These are phyloP conservation scores for Moxostoma hubbsi DNA, from an alignment of 2,797 vertebrate species.

Conservation along the genomic window DNA sequence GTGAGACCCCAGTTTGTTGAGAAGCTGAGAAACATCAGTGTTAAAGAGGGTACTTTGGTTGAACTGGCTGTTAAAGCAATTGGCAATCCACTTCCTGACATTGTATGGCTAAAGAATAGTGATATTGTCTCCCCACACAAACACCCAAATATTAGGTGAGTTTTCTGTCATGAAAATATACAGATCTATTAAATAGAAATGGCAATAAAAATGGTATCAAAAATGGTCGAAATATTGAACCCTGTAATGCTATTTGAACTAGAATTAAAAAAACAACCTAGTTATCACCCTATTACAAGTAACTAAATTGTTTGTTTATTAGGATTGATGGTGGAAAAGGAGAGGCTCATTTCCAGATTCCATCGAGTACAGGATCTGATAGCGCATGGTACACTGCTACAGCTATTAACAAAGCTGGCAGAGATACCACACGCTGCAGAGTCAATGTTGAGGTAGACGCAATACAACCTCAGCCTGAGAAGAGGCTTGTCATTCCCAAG, in stretches of 20 bases:
- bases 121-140: conserved; percentile 95
- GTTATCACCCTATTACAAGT: not conserved
- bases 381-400: conserved; percentile 98
- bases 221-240: not conserved
- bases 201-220: too few species aligned
- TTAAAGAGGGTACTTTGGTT: conserved; percentile 91
- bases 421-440: conserved; percentile 97
- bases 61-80: conserved; percentile 93
- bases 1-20: conserved; percentile 89
- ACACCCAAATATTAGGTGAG: conserved; percentile 92
- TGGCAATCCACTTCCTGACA: conserved; percentile 95
- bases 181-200: not conserved
- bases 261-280: not conserved
- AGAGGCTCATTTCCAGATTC: conserved; percentile 90
- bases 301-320: conserved; percentile 52
- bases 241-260: not conserved
- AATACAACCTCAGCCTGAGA: conserved; percentile 87
- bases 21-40: conserved; percentile 90
- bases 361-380: conserved; percentile 83
- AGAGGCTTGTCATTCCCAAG: conserved; percentile 90
- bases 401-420: conserved; percentile 95
- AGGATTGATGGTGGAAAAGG: conserved; percentile 97
- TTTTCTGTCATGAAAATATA: conserved; percentile 13
- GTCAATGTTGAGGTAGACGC: conserved; percentile 94
- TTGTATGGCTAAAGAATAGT: conserved; percentile 98